phyloP scores from a whole-genome alignment of 2,113 vertebrate species.

The Phaethon lepturus region DNA sequence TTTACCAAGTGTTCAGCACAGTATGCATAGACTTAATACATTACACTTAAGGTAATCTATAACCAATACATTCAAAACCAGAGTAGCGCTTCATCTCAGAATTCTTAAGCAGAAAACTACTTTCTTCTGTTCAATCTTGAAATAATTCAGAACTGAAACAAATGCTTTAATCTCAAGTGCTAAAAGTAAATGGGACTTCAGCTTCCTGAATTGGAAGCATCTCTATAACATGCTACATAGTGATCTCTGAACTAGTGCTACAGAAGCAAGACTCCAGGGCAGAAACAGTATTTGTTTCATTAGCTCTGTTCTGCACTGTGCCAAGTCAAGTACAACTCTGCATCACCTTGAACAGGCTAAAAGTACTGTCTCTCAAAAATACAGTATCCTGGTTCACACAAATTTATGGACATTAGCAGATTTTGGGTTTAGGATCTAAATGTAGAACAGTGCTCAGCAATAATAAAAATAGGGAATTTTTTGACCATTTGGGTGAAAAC shows the following conservation, averaged over 20 bases:
- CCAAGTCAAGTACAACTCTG: rapidly evolving
- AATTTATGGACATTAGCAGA: background rate
- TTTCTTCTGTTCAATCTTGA: background rate
- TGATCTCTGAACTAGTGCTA: background rate
- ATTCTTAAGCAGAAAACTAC: background rate
- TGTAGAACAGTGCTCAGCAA: background rate
- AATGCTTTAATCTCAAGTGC: background rate
- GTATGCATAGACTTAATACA: background rate
- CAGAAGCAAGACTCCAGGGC: background rate
- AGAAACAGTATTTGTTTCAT: background rate
- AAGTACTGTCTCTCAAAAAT: background rate
- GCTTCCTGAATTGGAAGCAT: background rate
- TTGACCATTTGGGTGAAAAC: background rate
- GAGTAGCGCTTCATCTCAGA: background rate
- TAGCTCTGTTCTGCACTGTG: background rate
- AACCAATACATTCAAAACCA: background rate
- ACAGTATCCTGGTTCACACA: background rate
- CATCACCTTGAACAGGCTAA: background rate
- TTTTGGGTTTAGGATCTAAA: background rate
- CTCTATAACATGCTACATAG: too few species aligned
- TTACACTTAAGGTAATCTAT: background rate
- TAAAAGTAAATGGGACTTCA: background rate
- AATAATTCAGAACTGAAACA: background rate
- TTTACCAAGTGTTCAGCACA: background rate
- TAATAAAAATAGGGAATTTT: background rate